Conservation (phyloP, 2,888 invertebrate species). For the Girardia tigrina region DNA sequence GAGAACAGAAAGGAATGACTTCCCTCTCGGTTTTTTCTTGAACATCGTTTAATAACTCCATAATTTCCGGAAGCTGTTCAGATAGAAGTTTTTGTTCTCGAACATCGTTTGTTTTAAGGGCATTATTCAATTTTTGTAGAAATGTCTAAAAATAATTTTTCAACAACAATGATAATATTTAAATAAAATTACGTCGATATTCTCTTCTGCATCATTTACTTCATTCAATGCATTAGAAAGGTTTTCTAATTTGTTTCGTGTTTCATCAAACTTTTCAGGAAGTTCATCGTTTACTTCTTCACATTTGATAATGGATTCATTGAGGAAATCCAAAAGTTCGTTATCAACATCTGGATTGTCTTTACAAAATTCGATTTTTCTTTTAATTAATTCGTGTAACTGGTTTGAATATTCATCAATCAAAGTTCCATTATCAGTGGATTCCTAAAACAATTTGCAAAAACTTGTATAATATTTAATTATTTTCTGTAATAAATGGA, state of each 20-base stretch:
- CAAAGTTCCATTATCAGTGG: neutral
- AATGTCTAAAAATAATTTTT: neutral
- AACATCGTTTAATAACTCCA: neutral
- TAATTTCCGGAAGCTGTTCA: neutral
- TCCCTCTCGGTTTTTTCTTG: neutral
- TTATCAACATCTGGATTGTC: neutral
- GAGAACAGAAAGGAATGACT: neutral
- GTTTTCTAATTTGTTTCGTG: neutral
- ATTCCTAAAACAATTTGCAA: neutral
- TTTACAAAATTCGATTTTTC: neutral
- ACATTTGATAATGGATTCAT: neutral
- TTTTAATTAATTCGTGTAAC: neutral
- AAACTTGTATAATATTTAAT: no score
- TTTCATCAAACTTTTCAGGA: neutral
- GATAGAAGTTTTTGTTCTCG: neutral
- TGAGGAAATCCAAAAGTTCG: neutral
- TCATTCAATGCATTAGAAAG: neutral
- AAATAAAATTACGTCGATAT: neutral
- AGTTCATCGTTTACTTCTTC: constrained; percentile 12
- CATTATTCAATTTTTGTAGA: neutral
- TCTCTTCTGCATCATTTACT: neutral
- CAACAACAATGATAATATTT: neutral
- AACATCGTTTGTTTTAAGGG: neutral
- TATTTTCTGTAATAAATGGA: no score
- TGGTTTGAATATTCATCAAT: neutral